Conservation (phyloP, 2,888 invertebrate genomes). For the Latheticus oryzae region DNA sequence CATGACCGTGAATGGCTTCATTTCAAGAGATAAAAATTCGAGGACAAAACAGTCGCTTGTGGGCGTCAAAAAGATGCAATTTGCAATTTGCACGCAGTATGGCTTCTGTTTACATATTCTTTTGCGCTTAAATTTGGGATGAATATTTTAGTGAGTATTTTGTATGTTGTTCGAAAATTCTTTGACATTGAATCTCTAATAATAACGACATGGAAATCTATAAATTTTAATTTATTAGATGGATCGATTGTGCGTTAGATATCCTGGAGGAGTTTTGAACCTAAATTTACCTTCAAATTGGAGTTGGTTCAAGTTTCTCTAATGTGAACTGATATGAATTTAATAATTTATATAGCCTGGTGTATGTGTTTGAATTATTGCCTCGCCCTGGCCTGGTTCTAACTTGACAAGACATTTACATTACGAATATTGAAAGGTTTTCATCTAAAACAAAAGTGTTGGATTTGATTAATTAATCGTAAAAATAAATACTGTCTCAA, state of each 20-base stretch:
- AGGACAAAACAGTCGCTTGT: constrained; percentile 4
- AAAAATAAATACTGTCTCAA: no score
- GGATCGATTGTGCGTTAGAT: neutral
- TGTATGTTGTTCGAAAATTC: neutral
- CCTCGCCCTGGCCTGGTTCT: no score
- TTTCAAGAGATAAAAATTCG: constrained; percentile 12
- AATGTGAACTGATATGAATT: no score
- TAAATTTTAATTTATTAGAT: neutral
- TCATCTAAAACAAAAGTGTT: no score
- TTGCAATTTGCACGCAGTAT: neutral
- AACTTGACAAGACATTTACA: no score
- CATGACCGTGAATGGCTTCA: no score
- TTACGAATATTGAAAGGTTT: no score
- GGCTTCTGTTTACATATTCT: neutral
- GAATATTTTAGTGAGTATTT: no score
- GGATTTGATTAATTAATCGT: no score
- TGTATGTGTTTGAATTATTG: neutral
- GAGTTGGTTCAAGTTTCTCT: neutral
- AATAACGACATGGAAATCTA: neutral
- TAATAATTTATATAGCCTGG: constrained; percentile 5
- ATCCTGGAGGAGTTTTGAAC: constrained; percentile 1
- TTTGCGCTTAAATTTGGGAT: constrained; percentile 4
- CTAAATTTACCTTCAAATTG: no score
- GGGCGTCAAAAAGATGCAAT: constrained; percentile 13
- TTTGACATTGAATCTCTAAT: constrained; percentile 6